These are phyloP conservation scores for Xyrichtys novacula DNA, from an alignment of 2,797 vertebrate genomes.

Conservation along the genomic window DNA sequence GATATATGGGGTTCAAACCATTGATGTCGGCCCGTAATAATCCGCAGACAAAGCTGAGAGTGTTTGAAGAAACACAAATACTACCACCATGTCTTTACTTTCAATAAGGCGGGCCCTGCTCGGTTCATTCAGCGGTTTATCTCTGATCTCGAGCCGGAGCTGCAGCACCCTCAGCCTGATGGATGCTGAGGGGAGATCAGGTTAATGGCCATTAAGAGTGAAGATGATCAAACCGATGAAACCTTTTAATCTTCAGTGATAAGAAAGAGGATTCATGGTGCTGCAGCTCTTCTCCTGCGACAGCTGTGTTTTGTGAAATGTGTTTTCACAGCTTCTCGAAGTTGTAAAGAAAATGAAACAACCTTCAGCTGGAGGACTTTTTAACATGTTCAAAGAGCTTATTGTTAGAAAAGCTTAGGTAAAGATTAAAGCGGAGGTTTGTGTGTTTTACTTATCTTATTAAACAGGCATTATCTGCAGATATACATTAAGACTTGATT, in stretches of 20 bases:
- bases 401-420: background rate
- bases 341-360: background rate
- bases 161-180: conserved; percentile 67
- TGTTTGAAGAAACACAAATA: conserved; percentile 75
- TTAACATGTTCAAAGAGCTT: background rate
- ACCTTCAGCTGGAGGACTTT: background rate
- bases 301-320: conserved; percentile 26
- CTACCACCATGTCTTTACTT: conserved; percentile 82
- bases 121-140: conserved; percentile 64
- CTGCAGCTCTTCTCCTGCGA: conserved; percentile 21
- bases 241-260: conserved; percentile 57
- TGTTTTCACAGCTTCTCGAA: conserved; percentile 8
- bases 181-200: conserved; percentile 72
- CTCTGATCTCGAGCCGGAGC: conserved; percentile 77
- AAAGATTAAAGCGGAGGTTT: background rate
- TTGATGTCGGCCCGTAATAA: conserved; percentile 75
- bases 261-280: conserved; percentile 25
- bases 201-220: conserved; percentile 76
- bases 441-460: background rate
- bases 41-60: conserved; percentile 63
- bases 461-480: no score
- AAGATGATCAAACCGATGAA: conserved; percentile 56
- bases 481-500: no score
- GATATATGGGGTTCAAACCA: conserved; percentile 68
- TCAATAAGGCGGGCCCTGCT: conserved; percentile 63